Evolutionary conservation across 2,797 vertebrate species (phyloP), one percentile per base, ranked within the genome.

Genomic region (Crenichthys baileyi): DNA sequence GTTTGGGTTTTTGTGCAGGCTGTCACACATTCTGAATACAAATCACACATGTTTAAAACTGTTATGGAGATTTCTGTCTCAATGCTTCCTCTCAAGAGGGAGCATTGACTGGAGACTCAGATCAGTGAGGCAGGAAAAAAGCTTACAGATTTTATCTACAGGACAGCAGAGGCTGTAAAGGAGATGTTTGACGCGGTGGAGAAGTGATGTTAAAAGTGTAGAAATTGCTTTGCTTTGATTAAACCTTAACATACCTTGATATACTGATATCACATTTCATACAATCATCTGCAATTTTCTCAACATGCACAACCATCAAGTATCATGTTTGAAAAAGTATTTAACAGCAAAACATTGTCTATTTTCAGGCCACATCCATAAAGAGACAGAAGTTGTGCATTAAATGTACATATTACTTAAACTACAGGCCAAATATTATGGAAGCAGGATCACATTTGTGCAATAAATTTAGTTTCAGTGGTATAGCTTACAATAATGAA

Each of bases 71-170:
- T 72, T 81, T 71, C 22, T 46, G 24, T 0, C 63, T 65, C 31
- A 26, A 61, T 46, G 26, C 0, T 58, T 73, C 22, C 70, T 74
- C 75, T 65, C 63, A 20, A n/a, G n/a, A 76, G 61, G 50, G 72
- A 70, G 36, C 39, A 51, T 72, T 77, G 60, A 77, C 12, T 60
- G 61, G 24, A 85, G 36, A 72, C 71, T 56, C 61, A n/a, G 13
- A 79, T 55, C 65, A 70, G 51, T 56, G 48, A 78, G 11, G 44
- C 29, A 12, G 46, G 36, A 39, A 18, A 73, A 72, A 65, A 70
- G 51, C n/a, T 18, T 29, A 29, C 50, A 65, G 75, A 86, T 79
- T 80, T 72, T 73, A 90, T 89, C 88, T 80, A 12, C 41, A 48
- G 50, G 55, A 75, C 26, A 83, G 53, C 68, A 31, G 73, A 74